Evolutionary conservation across 2,797 vertebrate genomes (phyloP).

Genomic region (Pipistrellus kuhlii): DNA sequence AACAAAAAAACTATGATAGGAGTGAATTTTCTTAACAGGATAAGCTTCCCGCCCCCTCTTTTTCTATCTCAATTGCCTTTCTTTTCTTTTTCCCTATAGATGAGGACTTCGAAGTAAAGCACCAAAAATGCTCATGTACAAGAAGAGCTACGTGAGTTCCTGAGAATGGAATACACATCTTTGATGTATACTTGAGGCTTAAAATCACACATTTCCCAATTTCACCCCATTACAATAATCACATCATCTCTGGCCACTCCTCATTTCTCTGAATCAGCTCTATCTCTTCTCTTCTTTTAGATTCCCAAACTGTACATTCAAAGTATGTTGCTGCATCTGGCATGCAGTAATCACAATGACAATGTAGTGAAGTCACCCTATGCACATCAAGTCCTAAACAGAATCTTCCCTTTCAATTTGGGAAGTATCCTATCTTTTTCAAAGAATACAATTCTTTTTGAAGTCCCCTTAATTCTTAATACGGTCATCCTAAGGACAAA

Average conservation of each 20-base stretch:
- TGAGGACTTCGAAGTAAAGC: conserved; percentile 26
- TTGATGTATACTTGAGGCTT: not conserved
- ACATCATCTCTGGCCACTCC: not conserved
- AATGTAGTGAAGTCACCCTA: not conserved
- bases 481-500: conserved; percentile 17
- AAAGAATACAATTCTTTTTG: conserved; percentile 14
- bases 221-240: not conserved
- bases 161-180: not conserved
- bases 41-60: not conserved
- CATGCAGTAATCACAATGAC: not conserved
- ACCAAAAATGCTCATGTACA: not conserved
- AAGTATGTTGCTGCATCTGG: not conserved
- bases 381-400: not conserved
- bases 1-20: conserved; percentile 22
- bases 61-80: not conserved
- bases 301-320: not conserved
- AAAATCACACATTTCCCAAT: conserved; percentile 17
- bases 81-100: conserved; percentile 47
- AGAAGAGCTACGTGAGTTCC: not conserved
- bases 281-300: not conserved
- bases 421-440: not conserved
- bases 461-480: not conserved
- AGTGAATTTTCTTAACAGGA: conserved; percentile 42
- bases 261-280: not conserved
- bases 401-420: not conserved